Conservation (phyloP, 2,113 vertebrate genomes). For the Trichechus manatus region DNA sequence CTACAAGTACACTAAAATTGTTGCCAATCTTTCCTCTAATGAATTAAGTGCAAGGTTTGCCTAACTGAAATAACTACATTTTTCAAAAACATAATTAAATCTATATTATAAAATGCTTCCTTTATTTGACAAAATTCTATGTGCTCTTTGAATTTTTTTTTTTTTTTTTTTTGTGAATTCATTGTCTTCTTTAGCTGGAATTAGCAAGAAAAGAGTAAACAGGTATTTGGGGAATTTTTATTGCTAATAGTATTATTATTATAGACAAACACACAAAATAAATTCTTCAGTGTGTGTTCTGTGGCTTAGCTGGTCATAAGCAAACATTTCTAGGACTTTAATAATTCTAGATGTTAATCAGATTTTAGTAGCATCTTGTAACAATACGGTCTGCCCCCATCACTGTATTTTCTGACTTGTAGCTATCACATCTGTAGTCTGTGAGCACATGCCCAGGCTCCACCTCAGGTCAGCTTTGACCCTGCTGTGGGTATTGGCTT, state of each 20-base stretch:
- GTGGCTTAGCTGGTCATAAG: neutral
- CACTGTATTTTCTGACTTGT: neutral
- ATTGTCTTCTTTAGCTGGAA: neutral
- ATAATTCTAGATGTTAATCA: neutral
- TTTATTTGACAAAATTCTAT: neutral
- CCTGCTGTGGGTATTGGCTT: neutral
- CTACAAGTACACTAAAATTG: neutral
- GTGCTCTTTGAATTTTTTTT: neutral
- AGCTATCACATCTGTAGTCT: neutral
- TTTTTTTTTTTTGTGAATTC: neutral
- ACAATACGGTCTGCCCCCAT: neutral
- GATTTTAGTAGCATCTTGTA: neutral
- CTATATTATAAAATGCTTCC: conserved; percentile 27
- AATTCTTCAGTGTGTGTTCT: conserved; percentile 17
- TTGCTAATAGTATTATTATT: neutral
- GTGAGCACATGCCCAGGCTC: neutral
- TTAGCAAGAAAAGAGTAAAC: conserved; percentile 7
- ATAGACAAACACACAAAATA: neutral
- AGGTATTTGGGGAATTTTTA: neutral
- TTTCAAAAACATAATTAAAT: conserved; percentile 46
- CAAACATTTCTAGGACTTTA: conserved; percentile 34
- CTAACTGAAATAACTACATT: neutral
- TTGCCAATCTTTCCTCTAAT: conserved; percentile 6
- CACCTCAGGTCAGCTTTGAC: neutral
- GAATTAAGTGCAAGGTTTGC: neutral